Conservation (phyloP, 2,888 invertebrate species). For the Parapristionchus giblindavisi region DNA sequence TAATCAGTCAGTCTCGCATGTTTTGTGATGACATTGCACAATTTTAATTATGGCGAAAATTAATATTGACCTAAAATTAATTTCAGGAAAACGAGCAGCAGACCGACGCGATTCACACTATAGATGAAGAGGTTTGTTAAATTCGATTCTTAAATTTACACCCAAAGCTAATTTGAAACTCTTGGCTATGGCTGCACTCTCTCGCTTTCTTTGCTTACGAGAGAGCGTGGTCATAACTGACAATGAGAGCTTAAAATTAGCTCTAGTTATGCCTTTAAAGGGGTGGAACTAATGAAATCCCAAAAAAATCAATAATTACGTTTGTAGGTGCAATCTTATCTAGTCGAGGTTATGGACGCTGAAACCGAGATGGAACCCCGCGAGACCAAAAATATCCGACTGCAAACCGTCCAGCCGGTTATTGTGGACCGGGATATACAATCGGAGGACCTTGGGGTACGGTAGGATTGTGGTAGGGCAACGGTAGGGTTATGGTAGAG, state of each 20-base stretch:
- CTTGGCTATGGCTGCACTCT: too few relatives aligned
- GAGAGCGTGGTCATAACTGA: too few relatives aligned
- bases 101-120: conserved; percentile 55
- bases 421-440: conserved; percentile 58
- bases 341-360: conserved; percentile 52
- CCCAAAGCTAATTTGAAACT: neutral
- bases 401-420: conserved; percentile 63
- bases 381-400: conserved; percentile 60
- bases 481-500: conserved; percentile 1
- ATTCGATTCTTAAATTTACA: too few relatives aligned
- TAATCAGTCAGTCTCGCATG: too few relatives aligned
- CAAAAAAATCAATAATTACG: neutral
- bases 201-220: too few relatives aligned
- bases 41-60: too few relatives aligned
- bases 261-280: neutral
- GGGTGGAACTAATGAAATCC: neutral
- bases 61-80: neutral
- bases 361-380: conserved; percentile 59
- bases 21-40: too few relatives aligned
- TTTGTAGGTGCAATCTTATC: conserved; percentile 55
- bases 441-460: conserved; percentile 53
- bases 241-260: too few relatives aligned
- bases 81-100: conserved; percentile 58
- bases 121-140: conserved; percentile 55
- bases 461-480: neutral